phyloP scores from a whole-genome alignment of 2,888 invertebrate genomes.

The Muscina levida region DNA sequence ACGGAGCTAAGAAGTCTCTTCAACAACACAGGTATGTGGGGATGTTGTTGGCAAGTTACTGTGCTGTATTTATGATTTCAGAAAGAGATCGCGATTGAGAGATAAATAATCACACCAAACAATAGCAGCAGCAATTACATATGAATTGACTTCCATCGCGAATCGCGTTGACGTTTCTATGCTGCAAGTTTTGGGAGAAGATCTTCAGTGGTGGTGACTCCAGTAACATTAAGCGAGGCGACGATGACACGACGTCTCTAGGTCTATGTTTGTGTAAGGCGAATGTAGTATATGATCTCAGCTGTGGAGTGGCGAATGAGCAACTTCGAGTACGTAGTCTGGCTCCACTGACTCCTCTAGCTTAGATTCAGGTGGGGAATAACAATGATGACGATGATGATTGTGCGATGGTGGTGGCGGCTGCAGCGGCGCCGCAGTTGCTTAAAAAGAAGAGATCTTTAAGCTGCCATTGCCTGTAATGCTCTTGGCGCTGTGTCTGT shows the following conservation, averaged over 20 bases:
- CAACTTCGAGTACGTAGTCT: too few relatives aligned
- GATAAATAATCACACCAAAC: slow-evolving; percentile 47
- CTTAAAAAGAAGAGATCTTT: slow-evolving; percentile 44
- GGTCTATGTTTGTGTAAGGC: background rate
- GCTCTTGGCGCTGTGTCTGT: slow-evolving; percentile 20
- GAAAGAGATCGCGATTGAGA: slow-evolving; percentile 52
- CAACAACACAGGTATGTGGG: background rate
- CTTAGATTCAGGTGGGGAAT: too few relatives aligned
- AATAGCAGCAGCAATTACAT: slow-evolving; percentile 12
- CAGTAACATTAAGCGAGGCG: background rate
- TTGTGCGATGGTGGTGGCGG: background rate
- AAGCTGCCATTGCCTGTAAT: slow-evolving; percentile 23
- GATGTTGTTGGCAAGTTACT: background rate
- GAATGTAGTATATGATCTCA: background rate
- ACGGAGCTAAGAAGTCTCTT: slow-evolving; percentile 30
- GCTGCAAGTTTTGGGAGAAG: slow-evolving; percentile 6
- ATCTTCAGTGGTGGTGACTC: background rate
- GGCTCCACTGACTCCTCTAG: too few relatives aligned
- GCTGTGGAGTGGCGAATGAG: too few relatives aligned
- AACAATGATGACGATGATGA: too few relatives aligned
- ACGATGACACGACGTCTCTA: slow-evolving; percentile 1
- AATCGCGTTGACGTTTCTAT: slow-evolving; percentile 6
- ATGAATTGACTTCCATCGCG: background rate
- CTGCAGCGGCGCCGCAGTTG: background rate
- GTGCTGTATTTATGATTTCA: slow-evolving; percentile 3